Evolutionary conservation across 2,113 vertebrate genomes (phyloP).

Genomic region (Clarias macrocephalus): DNA sequence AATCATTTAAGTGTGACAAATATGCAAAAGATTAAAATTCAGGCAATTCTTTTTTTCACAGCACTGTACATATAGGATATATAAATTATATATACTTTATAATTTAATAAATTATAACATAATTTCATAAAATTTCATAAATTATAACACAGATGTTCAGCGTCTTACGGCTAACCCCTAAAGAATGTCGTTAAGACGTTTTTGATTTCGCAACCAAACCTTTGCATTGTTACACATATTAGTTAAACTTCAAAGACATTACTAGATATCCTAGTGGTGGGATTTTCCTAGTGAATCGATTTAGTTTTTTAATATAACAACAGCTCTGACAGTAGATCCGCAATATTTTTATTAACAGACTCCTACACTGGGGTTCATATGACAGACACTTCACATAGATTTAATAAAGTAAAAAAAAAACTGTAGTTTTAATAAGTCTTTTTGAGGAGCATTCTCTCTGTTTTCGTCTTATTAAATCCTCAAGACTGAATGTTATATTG

Average conservation of each 20-base stretch:
- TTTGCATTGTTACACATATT: not conserved
- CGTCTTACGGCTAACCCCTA: not conserved
- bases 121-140: not conserved
- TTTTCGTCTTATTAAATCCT: not conserved
- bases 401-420: too few species aligned
- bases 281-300: not conserved
- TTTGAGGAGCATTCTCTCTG: not conserved
- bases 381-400: not conserved
- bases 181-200: not conserved
- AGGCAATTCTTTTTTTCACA: too few species aligned
- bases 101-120: too few species aligned
- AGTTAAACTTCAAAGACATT: not conserved
- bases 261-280: not conserved
- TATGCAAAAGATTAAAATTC: too few species aligned
- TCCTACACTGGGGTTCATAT: not conserved
- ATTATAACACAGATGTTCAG: not conserved
- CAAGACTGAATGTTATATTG: not conserved
- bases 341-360: not conserved
- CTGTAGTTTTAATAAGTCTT: not conserved
- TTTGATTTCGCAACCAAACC: not conserved
- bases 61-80: not conserved
- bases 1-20: too few species aligned
- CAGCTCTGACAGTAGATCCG: not conserved
- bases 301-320: not conserved
- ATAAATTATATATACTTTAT: too few species aligned